Evolutionary conservation across 2,888 invertebrate species (phyloP).

Genomic region (Schizotus pectinicornis): DNA sequence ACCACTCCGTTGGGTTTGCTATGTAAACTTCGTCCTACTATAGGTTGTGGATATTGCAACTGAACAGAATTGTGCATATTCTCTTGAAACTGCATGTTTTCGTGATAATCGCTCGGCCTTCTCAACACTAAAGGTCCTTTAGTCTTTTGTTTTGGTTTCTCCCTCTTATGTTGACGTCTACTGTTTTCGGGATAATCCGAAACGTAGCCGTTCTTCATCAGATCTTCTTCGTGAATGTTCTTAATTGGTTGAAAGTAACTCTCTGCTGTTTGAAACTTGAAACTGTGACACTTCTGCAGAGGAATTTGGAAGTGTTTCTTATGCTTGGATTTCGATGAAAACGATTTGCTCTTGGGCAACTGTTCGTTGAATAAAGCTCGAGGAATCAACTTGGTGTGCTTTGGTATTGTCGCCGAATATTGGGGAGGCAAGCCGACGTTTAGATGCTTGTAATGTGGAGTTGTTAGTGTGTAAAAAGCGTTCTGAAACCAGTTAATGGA

Average conservation of each 20-base stretch:
- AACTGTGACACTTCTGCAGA: conserved; percentile 70
- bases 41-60: conserved; percentile 57
- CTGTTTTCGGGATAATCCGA: conserved; percentile 51
- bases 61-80: conserved; percentile 55
- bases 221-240: conserved; percentile 63
- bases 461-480: conserved; percentile 59
- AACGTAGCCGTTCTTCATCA: conserved; percentile 57
- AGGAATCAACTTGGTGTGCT: conserved; percentile 59
- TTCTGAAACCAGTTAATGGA: conserved; percentile 53
- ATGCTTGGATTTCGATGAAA: conserved; percentile 59
- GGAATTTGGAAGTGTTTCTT: conserved; percentile 70
- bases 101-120: conserved; percentile 52
- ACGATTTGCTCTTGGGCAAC: conserved; percentile 56
- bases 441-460: conserved; percentile 67
- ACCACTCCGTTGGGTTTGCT: conserved; percentile 56
- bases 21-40: conserved; percentile 42
- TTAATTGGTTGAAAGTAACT: conserved; percentile 72
- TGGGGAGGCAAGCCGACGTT: conserved; percentile 59
- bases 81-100: conserved; percentile 52
- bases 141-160: conserved; percentile 51
- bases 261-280: conserved; percentile 60
- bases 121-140: conserved; percentile 55
- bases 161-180: conserved; percentile 43
- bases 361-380: conserved; percentile 56
- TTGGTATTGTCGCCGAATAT: conserved; percentile 62